Evolutionary conservation across 2,888 invertebrate species (phyloP).

Genomic region (Reticulitermes lucifugus): DNA sequence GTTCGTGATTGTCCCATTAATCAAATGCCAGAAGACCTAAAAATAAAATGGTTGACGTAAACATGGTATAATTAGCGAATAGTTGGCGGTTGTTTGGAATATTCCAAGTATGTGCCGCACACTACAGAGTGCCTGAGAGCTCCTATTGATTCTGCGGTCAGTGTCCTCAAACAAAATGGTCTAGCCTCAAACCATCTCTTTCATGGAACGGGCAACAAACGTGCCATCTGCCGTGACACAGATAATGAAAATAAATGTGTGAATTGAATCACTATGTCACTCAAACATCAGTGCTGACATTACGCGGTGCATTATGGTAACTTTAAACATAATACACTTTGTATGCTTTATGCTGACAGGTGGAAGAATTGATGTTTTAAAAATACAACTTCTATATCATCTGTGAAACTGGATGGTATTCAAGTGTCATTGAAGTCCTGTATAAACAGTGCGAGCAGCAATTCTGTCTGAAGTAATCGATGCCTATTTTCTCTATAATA

Average conservation of each 20-base stretch:
- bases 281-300: not conserved
- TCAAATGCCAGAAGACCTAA: not conserved
- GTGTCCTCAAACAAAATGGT: conserved; percentile 5
- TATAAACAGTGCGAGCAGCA: no score
- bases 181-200: not conserved
- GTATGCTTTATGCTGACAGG: no score
- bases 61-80: conserved; percentile 16
- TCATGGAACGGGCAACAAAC: not conserved
- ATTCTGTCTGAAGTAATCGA: no score
- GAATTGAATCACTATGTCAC: not conserved
- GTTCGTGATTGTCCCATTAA: conserved; percentile 10
- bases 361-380: no score
- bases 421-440: no score
- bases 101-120: conserved; percentile 3
- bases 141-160: not conserved
- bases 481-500: no score
- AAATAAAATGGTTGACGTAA: not conserved
- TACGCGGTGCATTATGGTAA: not conserved
- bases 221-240: not conserved
- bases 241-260: not conserved
- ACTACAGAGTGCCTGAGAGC: not conserved
- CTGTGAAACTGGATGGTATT: no score
- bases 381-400: no score
- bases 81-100: not conserved
- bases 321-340: not conserved